Evolutionary conservation across 2,797 vertebrate genomes (phyloP).

Genomic region (Arctocebus calabarensis): DNA sequence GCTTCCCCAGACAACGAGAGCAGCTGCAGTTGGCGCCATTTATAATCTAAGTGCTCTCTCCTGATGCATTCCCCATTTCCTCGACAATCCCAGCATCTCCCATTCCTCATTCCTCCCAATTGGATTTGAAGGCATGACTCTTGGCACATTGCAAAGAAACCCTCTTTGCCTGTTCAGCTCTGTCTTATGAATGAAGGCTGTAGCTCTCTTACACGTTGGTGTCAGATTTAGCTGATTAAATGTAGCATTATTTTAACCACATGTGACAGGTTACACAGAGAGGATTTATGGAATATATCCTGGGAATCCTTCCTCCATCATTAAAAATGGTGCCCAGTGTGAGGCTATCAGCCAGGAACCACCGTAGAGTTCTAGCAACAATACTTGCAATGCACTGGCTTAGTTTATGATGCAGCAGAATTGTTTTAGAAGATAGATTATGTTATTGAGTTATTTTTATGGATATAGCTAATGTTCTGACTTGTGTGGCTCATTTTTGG

Average conservation of each 20-base stretch:
- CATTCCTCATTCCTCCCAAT: neutral
- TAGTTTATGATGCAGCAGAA: neutral
- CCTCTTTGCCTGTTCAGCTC: neutral
- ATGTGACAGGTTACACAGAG: constrained; percentile 7
- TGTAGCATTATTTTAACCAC: constrained; percentile 30
- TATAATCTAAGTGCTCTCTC: neutral
- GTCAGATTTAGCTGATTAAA: constrained; percentile 59
- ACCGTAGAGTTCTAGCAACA: neutral
- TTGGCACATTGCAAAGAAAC: neutral
- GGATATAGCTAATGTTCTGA: neutral
- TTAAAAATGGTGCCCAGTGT: neutral
- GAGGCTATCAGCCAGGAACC: neutral
- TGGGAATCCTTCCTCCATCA: neutral
- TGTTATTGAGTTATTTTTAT: neutral
- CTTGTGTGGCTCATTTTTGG: neutral
- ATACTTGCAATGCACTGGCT: neutral
- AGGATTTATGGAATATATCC: neutral
- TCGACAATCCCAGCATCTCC: fast-evolving
- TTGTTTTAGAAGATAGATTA: neutral
- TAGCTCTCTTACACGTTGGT: neutral
- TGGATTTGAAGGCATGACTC: neutral
- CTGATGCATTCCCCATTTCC: neutral
- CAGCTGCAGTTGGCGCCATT: fast-evolving
- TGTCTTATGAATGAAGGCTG: neutral
- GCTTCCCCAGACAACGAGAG: neutral